phyloP scores from a whole-genome alignment of 2,888 invertebrate species.

The Tribolium freemani region DNA sequence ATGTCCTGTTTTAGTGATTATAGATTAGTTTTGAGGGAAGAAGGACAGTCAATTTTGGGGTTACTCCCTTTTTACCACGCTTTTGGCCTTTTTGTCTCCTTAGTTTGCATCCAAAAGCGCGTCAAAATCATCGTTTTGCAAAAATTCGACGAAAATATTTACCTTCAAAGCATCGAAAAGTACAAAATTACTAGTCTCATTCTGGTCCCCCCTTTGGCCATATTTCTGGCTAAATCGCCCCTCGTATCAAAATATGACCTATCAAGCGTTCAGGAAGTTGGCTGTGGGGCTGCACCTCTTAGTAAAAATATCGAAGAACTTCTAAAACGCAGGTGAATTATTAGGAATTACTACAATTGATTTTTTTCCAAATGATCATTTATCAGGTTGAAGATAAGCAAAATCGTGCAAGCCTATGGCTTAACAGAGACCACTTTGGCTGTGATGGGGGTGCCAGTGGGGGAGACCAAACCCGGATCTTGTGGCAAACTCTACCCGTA shows the following conservation, averaged over 20 bases:
- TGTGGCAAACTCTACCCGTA: conserved; percentile 76
- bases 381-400: too few species aligned
- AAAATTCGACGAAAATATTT: conserved; percentile 68
- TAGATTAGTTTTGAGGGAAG: not conserved
- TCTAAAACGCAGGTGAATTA: conserved; percentile 67
- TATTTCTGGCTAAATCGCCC: conserved; percentile 86
- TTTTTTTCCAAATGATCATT: too few species aligned
- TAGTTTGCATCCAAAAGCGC: conserved; percentile 48
- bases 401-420: conserved; percentile 76
- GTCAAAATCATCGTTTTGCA: conserved; percentile 52
- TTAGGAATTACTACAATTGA: too few species aligned
- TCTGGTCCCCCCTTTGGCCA: conserved; percentile 85
- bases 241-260: conserved; percentile 83
- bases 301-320: conserved; percentile 77
- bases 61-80: conserved; percentile 58
- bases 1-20: conserved; percentile 43
- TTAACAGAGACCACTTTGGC: conserved; percentile 80
- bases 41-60: conserved; percentile 37
- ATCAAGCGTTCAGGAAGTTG: conserved; percentile 75
- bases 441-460: conserved; percentile 63
- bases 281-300: conserved; percentile 86
- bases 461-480: conserved; percentile 71
- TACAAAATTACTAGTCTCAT: conserved; percentile 77
- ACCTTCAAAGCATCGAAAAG: conserved; percentile 78
- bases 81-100: conserved; percentile 52